These are phyloP conservation scores for Austrolebias charrua DNA, from an alignment of 2,797 vertebrate genomes.

Conservation along the genomic window DNA sequence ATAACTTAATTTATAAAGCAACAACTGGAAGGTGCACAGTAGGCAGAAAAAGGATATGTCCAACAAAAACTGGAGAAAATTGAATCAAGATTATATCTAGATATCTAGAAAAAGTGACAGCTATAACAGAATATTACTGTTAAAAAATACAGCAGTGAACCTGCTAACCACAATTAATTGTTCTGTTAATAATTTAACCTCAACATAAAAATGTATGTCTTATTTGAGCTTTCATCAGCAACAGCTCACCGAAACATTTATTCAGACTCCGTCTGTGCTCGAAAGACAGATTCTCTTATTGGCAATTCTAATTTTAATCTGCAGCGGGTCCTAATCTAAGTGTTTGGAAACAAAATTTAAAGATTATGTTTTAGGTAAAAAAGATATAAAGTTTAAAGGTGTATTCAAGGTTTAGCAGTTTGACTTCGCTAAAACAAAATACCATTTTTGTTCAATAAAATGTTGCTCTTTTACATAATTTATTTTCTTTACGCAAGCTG, in stretches of 20 bases:
- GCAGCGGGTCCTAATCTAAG: not conserved
- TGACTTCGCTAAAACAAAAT: not conserved
- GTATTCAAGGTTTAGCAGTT: not conserved
- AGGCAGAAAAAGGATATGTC: constrained; percentile 26
- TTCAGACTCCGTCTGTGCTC: too few relatives aligned
- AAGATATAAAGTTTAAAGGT: not conserved
- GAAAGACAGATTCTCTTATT: too few relatives aligned
- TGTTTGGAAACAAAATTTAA: not conserved
- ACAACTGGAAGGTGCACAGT: constrained; percentile 9
- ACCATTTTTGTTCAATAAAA: not conserved
- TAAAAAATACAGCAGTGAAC: constrained; percentile 18
- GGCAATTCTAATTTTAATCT: not conserved
- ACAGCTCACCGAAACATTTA: constrained; percentile 7
- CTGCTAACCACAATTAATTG: constrained; percentile 19
- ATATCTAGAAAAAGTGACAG: constrained; percentile 47
- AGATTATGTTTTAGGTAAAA: not conserved
- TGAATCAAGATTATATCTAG: constrained; percentile 49
- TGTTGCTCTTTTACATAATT: not conserved
- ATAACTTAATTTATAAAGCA: constrained; percentile 3
- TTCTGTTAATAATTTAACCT: not conserved
- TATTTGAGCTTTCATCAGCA: constrained; percentile 5
- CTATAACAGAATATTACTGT: constrained; percentile 7
- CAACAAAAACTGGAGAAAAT: constrained; percentile 28
- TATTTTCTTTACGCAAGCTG: not conserved
- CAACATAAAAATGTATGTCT: constrained; percentile 6